Conservation (phyloP, 1,140 invertebrate genomes). For the Frieseomelitta varia region DNA sequence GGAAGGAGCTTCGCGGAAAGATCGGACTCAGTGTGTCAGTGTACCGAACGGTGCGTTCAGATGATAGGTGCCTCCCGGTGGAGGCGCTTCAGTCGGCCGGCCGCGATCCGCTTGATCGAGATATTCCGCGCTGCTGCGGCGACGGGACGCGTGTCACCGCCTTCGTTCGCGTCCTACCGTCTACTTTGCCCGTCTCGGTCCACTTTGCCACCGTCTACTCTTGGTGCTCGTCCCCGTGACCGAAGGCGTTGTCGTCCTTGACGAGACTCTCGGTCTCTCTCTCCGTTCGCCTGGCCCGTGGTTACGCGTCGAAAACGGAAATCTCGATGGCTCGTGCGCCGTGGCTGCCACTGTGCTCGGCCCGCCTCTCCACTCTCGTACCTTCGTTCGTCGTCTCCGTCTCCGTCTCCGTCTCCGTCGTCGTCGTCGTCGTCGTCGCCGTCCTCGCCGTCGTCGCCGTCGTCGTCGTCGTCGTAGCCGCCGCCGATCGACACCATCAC, state of each 20-base stretch:
- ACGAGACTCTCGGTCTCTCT: slow-evolving; percentile 6
- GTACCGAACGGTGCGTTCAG: slow-evolving; percentile 55
- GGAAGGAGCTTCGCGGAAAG: slow-evolving; percentile 1
- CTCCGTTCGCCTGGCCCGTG: background rate
- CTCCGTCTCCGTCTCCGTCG: background rate
- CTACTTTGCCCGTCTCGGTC: background rate
- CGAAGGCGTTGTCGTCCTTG: slow-evolving; percentile 59
- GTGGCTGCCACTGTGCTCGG: slow-evolving; percentile 19
- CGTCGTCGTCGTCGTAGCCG: background rate
- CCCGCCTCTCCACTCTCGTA: slow-evolving; percentile 21
- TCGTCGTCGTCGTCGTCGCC: background rate
- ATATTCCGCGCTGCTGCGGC: slow-evolving; percentile 40
- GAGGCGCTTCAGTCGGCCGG: slow-evolving; percentile 56
- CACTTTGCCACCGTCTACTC: background rate
- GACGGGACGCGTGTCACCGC: slow-evolving; percentile 28
- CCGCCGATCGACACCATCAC: slow-evolving; percentile 24
- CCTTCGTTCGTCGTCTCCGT: background rate
- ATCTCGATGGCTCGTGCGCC: slow-evolving; percentile 47
- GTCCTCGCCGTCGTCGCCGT: background rate
- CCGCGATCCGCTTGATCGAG: slow-evolving; percentile 50
- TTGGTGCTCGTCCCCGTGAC: slow-evolving; percentile 6
- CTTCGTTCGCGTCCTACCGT: background rate
- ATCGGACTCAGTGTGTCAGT: slow-evolving; percentile 51
- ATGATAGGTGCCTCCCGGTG: slow-evolving; percentile 57
- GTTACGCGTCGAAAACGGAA: slow-evolving; percentile 28